A percentile compares a stretch with the other conserved stretches of the same genome.
phyloP scores from a whole-genome alignment of 2,797 vertebrate genomes.

The Kryptopterus vitreolus region DNA sequence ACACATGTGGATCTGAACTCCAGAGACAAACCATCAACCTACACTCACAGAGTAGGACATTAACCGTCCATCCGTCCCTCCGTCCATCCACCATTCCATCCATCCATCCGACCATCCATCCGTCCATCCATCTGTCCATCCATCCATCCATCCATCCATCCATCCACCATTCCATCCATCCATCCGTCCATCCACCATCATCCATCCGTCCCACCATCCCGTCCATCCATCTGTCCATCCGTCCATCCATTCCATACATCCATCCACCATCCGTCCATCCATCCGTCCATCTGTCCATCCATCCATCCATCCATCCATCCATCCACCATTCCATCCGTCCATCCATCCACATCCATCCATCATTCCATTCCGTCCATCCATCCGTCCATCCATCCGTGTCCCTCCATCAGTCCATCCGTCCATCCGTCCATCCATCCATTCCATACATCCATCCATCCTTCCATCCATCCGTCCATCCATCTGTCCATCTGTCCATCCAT shows the following conservation, averaged over 20 bases:
- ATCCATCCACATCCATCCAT: not conserved
- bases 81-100: too few species aligned
- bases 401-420: not conserved
- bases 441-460: too few species aligned
- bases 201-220: too few species aligned
- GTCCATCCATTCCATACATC: not conserved
- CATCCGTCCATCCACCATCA: not conserved
- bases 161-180: not conserved
- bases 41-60: slow-evolving; percentile 51
- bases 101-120: not conserved
- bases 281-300: too few species aligned
- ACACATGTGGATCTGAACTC: slow-evolving; percentile 59
- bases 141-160: not conserved
- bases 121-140: not conserved
- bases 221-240: not conserved
- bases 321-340: not conserved
- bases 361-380: too few species aligned
- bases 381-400: not conserved
- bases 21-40: slow-evolving; percentile 47
- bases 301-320: not conserved
- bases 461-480: not conserved
- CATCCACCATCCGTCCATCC: not conserved
- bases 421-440: not conserved
- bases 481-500: not conserved
- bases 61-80: not conserved